Percentiles rank a stretch among this genome's conserved stretches.
phyloP scores from a whole-genome alignment of 2,888 invertebrate genomes.

The Chromoteleia sp. region DNA sequence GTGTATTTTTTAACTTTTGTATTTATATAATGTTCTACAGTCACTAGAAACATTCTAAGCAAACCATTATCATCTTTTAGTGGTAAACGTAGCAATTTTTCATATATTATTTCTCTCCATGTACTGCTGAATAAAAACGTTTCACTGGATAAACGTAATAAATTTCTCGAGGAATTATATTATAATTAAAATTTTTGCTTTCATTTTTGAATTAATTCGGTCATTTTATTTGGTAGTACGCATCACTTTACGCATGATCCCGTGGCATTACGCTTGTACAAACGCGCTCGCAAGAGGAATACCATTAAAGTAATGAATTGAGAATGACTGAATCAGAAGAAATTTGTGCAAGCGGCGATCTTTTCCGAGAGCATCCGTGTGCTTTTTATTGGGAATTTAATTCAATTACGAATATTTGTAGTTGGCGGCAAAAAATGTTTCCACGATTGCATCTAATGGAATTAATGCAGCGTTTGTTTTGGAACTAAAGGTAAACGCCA shows the following conservation, averaged over 20 bases:
- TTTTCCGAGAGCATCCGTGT: not conserved
- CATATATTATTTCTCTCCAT: no score
- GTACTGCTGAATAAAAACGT: not conserved
- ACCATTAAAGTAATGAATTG: conserved; percentile 24
- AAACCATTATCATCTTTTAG: no score
- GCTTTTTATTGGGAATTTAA: conserved; percentile 17
- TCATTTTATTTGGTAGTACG: not conserved
- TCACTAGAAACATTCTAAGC: no score
- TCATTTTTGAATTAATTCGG: not conserved
- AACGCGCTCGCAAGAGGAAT: not conserved
- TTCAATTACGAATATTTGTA: conserved; percentile 15
- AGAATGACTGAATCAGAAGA: conserved; percentile 13
- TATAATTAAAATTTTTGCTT: not conserved
- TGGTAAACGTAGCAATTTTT: no score
- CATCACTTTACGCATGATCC: not conserved
- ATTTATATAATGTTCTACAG: no score
- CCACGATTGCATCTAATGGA: conserved; percentile 3
- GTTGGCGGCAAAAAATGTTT: not conserved
- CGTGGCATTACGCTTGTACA: not conserved
- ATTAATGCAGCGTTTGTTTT: conserved; percentile 11
- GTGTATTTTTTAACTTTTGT: no score
- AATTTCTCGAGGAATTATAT: no score
- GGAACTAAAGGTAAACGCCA: not conserved
- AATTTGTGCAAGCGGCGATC: not conserved
- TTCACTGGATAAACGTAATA: not conserved